These are phyloP conservation scores for Drosophila willistoni DNA, from an alignment of 1,140 invertebrate genomes.

Conservation along the genomic window DNA sequence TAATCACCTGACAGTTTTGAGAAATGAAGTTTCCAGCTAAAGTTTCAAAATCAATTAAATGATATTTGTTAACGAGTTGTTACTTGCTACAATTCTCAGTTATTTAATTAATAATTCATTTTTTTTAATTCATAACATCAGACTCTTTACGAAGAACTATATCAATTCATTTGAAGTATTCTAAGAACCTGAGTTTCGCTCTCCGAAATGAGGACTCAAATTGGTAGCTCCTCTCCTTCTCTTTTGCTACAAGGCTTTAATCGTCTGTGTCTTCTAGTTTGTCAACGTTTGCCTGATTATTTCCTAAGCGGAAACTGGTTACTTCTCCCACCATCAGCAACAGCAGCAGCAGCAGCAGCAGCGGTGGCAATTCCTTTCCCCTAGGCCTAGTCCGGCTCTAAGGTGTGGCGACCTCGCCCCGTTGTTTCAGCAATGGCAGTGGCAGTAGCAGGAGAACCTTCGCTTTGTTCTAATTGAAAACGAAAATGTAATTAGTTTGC, in stretches of 20 bases:
- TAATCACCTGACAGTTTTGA: not conserved
- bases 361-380: not conserved
- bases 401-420: conserved; percentile 19
- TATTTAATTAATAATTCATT: not conserved
- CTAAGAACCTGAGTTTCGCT: too few relatives aligned
- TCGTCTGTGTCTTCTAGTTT: not conserved
- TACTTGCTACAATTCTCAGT: not conserved
- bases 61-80: not conserved
- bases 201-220: too few relatives aligned
- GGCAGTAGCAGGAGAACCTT: conserved; percentile 20
- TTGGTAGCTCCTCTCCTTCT: too few relatives aligned
- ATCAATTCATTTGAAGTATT: too few relatives aligned
- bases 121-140: not conserved
- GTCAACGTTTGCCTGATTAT: conserved; percentile 12
- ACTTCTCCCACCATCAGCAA: conserved; percentile 1
- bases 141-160: too few relatives aligned
- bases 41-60: not conserved
- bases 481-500: conserved; percentile 70
- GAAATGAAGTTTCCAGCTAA: not conserved
- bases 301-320: conserved; percentile 12
- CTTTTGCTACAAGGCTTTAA: not conserved
- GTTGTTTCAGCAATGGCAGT: not conserved
- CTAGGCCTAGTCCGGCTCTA: conserved; percentile 16
- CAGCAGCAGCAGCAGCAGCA: not conserved
- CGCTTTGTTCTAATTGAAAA: conserved; percentile 70